These are phyloP conservation scores for Diachrysia chrysitis DNA, from an alignment of 2,888 invertebrate genomes.

Conservation along the genomic window DNA sequence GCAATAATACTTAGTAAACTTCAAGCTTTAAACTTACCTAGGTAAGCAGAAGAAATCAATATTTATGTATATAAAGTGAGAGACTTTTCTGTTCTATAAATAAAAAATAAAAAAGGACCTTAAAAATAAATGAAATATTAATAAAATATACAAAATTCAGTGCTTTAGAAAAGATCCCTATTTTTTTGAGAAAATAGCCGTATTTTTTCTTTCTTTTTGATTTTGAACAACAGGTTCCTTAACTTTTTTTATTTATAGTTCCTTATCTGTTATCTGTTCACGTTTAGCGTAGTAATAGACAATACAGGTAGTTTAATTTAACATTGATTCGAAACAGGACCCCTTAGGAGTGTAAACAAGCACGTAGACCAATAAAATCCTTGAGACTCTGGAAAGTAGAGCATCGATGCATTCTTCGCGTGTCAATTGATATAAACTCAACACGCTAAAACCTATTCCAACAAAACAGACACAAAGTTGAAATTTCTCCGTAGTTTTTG, in stretches of 20 bases:
- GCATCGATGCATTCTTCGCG: conserved; percentile 75
- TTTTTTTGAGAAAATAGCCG: too few relatives aligned
- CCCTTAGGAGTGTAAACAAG: conserved; percentile 40
- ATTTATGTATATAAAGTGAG: neutral
- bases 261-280: too few relatives aligned
- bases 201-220: too few relatives aligned
- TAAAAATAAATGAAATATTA: too few relatives aligned
- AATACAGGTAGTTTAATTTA: neutral
- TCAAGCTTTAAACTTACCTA: neutral
- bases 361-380: conserved; percentile 61
- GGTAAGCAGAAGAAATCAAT: neutral
- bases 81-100: too few relatives aligned
- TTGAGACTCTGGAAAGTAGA: conserved; percentile 78
- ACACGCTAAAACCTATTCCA: conserved; percentile 43
- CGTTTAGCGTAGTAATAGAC: too few relatives aligned
- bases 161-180: too few relatives aligned
- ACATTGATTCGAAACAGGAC: conserved; percentile 4
- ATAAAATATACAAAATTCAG: too few relatives aligned
- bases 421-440: conserved; percentile 61
- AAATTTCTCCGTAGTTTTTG: conserved; percentile 20
- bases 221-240: too few relatives aligned
- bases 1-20: conserved; percentile 18
- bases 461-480: conserved; percentile 15
- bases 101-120: too few relatives aligned
- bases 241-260: too few relatives aligned